Evolutionary conservation across 2,113 vertebrate species (phyloP), one percentile per base, ranked within the genome.

Genomic region (Mobula birostris): DNA sequence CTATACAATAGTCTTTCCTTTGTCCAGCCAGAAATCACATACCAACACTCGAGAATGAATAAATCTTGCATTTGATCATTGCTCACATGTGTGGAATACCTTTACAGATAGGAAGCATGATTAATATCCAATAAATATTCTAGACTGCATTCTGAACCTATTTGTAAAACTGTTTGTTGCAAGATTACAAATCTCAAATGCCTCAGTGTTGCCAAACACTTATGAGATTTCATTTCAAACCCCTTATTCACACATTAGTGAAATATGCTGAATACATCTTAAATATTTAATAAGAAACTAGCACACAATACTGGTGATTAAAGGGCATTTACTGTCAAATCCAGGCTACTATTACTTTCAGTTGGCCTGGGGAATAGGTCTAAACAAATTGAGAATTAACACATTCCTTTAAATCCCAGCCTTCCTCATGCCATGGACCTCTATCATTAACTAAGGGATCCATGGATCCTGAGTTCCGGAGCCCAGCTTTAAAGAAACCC

Each of bases 31-130:
- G 27, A 88, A 88, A 63, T 61, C 58, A 32, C 85, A 88, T 15
- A n/a, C 61, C 63, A 24, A 74, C 29, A 88, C 85, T 63, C 29
- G 66, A 88, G 29, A 88, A 66, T 88, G 11, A 63, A 88, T n/a
- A 88, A 74, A 61, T 88, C 58, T 88, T 63, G 36, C 85, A 87
- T 24, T 87, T 87, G 83, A 87, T 63, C 24, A 24, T 61, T 61
- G 56, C 83, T 40, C 11, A 63, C 63, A 15, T 58, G 83, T 87
- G 58, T 87, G 83, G 83, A 61, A 63, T 12, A 63, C 32, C 27
- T 63, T 63, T 88, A 63, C 29, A n/a, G 56, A 6, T 11, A 1
- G 61, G 83, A 88, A 63, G 56, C 58, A 88, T 63, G 56, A 61
- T n/a, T n/a, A 88, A 88, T 63, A 74, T 74, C 21, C 72, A 74